These are phyloP conservation scores for Dolichoris vasculosae DNA, from an alignment of 1,140 invertebrate genomes.

Conservation along the genomic window DNA sequence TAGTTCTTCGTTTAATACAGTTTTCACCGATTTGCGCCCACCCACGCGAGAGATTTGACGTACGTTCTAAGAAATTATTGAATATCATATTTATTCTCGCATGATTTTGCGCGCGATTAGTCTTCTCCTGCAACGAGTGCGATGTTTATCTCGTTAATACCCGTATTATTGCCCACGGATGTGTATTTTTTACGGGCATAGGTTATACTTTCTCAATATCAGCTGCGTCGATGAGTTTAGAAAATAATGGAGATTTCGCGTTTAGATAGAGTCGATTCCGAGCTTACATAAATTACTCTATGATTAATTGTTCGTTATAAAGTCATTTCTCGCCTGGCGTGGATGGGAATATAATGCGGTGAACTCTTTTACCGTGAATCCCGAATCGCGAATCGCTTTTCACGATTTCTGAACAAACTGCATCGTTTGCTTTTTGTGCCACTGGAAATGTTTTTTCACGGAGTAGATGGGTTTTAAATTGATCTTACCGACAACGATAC, in stretches of 20 bases:
- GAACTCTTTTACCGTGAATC: not conserved
- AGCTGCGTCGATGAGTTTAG: not conserved
- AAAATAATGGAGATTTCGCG: conserved; percentile 32
- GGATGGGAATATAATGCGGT: not conserved
- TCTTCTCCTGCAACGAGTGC: not conserved
- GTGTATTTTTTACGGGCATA: not conserved
- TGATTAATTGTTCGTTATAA: conserved; percentile 26
- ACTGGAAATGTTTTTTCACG: not conserved
- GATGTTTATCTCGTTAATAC: conserved; percentile 14
- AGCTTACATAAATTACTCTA: not conserved
- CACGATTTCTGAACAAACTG: not conserved
- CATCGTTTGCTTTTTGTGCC: not conserved
- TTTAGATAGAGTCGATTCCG: not conserved
- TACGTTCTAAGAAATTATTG: not conserved
- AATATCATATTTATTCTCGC: conserved; percentile 14
- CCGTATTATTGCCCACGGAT: not conserved
- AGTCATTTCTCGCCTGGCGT: not conserved
- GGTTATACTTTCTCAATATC: conserved; percentile 16
- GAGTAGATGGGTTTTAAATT: not conserved
- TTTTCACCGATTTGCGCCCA: conserved; percentile 1
- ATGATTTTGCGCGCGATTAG: not conserved
- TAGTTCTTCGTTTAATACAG: not conserved
- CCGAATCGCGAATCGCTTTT: not conserved
- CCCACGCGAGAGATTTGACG: not conserved
- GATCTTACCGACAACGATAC: not conserved